phyloP scores from a whole-genome alignment of 2,113 vertebrate genomes.

The Callipepla squamata region DNA sequence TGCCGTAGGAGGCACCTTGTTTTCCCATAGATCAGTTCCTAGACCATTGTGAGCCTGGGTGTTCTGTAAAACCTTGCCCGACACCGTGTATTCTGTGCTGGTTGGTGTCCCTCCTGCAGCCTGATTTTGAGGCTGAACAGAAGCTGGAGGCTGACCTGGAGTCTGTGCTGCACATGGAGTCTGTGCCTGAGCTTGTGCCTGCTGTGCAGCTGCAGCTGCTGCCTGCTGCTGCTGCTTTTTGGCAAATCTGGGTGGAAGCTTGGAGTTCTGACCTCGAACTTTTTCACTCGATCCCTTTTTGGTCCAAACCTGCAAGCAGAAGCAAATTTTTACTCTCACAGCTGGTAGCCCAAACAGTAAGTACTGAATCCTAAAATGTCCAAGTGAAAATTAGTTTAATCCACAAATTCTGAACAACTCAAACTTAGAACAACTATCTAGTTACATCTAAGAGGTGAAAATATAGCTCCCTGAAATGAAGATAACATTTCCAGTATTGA shows the following conservation, averaged over 20 bases:
- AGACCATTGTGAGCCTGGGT: conserved; percentile 82
- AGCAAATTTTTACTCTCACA: not conserved
- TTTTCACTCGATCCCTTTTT: conserved; percentile 94
- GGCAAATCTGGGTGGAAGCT: conserved; percentile 96
- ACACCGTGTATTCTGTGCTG: conserved; percentile 81
- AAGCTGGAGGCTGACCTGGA: conserved; percentile 69
- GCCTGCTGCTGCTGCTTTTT: conserved; percentile 91
- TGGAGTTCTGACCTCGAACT: conserved; percentile 88
- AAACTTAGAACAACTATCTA: not conserved
- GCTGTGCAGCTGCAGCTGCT: conserved; percentile 59
- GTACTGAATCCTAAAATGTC: not conserved
- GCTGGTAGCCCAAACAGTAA: not conserved
- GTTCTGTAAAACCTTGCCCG: conserved; percentile 80
- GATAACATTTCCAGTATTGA: not conserved
- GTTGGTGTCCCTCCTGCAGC: conserved; percentile 64
- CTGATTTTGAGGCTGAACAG: conserved; percentile 62
- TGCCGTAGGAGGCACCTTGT: conserved; percentile 85
- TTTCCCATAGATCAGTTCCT: conserved; percentile 94
- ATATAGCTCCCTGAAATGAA: not conserved
- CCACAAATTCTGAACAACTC: not conserved
- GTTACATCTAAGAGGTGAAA: not conserved
- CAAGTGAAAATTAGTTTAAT: not conserved
- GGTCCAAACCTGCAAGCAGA: conserved; percentile 87
- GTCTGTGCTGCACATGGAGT: conserved; percentile 38
- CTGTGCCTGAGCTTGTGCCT: conserved; percentile 69